Percentiles rank a stretch among this genome's conserved stretches.
phyloP scores from a whole-genome alignment of 2,888 invertebrate genomes.

The Phortica okadai region DNA sequence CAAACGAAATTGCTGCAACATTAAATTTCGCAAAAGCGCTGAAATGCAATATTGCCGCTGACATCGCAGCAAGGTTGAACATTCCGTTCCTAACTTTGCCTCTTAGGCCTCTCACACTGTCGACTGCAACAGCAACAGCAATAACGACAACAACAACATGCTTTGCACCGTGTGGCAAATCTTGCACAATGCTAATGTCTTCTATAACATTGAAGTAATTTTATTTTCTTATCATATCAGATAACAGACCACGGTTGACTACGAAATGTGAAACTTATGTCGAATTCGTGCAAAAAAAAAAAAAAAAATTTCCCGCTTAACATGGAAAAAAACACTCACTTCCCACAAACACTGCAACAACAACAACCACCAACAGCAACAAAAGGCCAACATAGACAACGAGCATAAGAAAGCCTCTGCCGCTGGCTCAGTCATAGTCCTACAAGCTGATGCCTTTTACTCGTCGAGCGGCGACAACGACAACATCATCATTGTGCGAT shows the following conservation, averaged over 20 bases:
- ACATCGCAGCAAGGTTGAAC: neutral
- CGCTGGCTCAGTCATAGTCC: neutral
- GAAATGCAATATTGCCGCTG: constrained; percentile 53
- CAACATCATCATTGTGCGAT: neutral
- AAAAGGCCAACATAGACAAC: neutral
- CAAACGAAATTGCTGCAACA: constrained; percentile 61
- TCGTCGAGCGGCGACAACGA: neutral
- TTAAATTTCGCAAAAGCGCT: constrained; percentile 53
- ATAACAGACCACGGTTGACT: constrained; percentile 12
- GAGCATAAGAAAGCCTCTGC: neutral
- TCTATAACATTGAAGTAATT: too few species aligned
- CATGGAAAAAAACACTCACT: constrained; percentile 28
- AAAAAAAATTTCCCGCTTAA: constrained; percentile 18
- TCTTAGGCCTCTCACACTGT: too few species aligned
- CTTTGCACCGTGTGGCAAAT: neutral
- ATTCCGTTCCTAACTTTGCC: neutral
- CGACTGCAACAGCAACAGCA: too few species aligned
- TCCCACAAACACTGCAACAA: neutral
- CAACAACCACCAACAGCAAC: neutral
- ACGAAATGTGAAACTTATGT: constrained; percentile 24
- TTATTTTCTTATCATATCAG: neutral
- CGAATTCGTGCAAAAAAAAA: constrained; percentile 25
- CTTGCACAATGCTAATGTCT: neutral
- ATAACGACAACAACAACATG: too few species aligned
- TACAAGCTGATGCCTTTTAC: neutral